These are phyloP conservation scores for Protomyctophum bolini DNA, from an alignment of 2,113 vertebrate species.

Conservation along the genomic window DNA sequence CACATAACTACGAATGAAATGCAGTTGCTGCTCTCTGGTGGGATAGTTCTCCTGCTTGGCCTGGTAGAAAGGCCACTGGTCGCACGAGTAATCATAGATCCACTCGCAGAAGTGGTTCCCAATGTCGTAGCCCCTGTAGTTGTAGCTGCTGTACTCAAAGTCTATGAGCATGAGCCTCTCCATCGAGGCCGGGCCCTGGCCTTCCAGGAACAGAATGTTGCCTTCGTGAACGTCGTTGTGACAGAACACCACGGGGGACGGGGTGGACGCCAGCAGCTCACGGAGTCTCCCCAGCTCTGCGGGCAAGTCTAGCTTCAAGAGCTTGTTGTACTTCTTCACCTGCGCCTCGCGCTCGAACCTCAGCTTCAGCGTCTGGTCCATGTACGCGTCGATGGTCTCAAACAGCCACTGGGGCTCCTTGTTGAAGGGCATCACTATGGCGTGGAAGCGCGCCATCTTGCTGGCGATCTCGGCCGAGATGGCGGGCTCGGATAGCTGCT, in stretches of 20 bases:
- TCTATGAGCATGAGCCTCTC: constrained; percentile 93
- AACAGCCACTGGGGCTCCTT: constrained; percentile 96
- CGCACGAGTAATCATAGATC: constrained; percentile 89
- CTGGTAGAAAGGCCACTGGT: constrained; percentile 85
- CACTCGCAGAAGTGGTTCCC: constrained; percentile 97
- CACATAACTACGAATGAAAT: constrained; percentile 88
- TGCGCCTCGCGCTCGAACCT: constrained; percentile 78
- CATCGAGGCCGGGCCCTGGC: constrained; percentile 37
- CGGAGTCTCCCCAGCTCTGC: constrained; percentile 86
- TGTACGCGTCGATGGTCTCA: constrained; percentile 89
- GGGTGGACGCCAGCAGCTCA: constrained; percentile 81
- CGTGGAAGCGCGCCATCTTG: constrained; percentile 89
- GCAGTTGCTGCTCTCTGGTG: constrained; percentile 86
- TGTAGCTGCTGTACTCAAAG: constrained; percentile 98
- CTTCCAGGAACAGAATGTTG: constrained; percentile 86
- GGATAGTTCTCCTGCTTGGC: constrained; percentile 83
- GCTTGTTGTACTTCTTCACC: constrained; percentile 81
- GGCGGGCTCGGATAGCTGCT: constrained; percentile 80
- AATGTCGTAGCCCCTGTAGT: constrained; percentile 95
- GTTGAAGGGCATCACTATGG: constrained; percentile 95
- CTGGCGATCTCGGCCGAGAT: constrained; percentile 87
- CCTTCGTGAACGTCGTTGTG: constrained; percentile 88
- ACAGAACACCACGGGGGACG: constrained; percentile 93
- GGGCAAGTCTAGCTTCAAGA: constrained; percentile 82
- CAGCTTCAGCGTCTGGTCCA: constrained; percentile 86